Percentiles rank a stretch among this genome's conserved stretches.
Evolutionary conservation across 1,140 invertebrate species (phyloP).

Genomic region (Neodiprion lecontei): DNA sequence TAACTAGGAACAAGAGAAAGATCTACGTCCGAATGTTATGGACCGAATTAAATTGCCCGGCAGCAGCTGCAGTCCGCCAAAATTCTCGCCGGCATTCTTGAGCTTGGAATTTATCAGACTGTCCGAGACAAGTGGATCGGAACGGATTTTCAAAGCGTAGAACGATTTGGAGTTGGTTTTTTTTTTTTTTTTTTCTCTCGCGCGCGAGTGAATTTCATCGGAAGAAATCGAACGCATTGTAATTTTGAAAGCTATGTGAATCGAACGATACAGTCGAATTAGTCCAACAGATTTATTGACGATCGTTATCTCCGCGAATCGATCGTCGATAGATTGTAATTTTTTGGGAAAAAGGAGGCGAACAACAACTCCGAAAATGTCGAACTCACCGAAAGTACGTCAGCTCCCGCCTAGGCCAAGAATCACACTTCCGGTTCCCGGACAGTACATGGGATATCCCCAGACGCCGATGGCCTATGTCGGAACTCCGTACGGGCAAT

Average conservation of each 20-base stretch:
- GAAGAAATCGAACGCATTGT: too few species aligned
- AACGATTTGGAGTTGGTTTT: too few species aligned
- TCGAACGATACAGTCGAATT: not conserved
- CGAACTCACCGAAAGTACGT: slow-evolving; percentile 43
- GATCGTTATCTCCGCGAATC: not conserved
- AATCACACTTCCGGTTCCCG: slow-evolving; percentile 64
- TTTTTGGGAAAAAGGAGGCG: not conserved
- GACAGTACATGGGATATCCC: slow-evolving; percentile 51
- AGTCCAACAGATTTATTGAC: too few species aligned
- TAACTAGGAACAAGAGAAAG: not conserved
- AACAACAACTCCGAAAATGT: slow-evolving; percentile 39
- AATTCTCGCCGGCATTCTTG: too few species aligned
- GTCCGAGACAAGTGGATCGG: too few species aligned
- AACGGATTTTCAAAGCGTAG: too few species aligned
- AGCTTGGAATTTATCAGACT: too few species aligned
- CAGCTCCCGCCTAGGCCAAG: slow-evolving; percentile 58
- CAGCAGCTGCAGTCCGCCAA: too few species aligned
- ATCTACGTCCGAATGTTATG: too few species aligned
- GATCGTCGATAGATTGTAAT: not conserved
- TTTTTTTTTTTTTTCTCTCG: too few species aligned
- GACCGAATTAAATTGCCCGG: too few species aligned
- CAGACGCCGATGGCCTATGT: slow-evolving; percentile 50
- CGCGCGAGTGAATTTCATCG: too few species aligned
- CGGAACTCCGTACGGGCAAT: slow-evolving; percentile 57
- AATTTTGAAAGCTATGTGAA: not conserved